Evolutionary conservation across 30 jellyfish, hydroid and myxozoan species (phyloP).

Genomic region (Aurelia aurita complex sp. Pacific): DNA sequence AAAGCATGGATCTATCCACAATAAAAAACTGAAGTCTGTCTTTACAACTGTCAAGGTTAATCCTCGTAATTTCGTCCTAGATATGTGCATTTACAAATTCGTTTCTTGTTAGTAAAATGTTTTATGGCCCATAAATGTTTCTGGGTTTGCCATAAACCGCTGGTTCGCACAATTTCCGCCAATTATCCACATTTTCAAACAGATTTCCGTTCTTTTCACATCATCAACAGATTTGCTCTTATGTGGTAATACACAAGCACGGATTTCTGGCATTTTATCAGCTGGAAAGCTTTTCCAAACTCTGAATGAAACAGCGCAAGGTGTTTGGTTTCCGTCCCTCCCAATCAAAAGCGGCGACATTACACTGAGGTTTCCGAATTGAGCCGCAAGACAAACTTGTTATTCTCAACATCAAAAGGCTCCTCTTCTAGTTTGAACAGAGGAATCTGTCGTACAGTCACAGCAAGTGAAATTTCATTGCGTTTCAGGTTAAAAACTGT

Average conservation of each 20-base stretch:
- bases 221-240: slow-evolving; percentile 11
- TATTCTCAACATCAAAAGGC: slow-evolving; percentile 72
- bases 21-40: not conserved
- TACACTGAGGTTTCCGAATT: slow-evolving; percentile 97
- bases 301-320: not conserved
- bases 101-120: not conserved
- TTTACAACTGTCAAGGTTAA: not conserved
- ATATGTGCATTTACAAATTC: not conserved
- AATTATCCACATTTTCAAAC: slow-evolving; percentile 10
- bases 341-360: slow-evolving; percentile 21
- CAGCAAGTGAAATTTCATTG: slow-evolving; percentile 77
- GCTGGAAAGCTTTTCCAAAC: slow-evolving; percentile 1
- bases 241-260: not conserved
- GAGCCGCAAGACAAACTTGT: slow-evolving; percentile 84
- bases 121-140: not conserved
- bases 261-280: slow-evolving; percentile 7
- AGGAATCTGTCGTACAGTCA: slow-evolving; percentile 90
- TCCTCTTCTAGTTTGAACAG: slow-evolving; percentile 77
- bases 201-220: slow-evolving; percentile 48
- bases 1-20: not conserved
- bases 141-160: not conserved
- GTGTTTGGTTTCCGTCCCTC: slow-evolving; percentile 4
- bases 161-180: slow-evolving; percentile 11
- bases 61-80: not conserved
- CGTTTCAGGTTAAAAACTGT: slow-evolving; percentile 73